Percentiles rank a stretch among this genome's conserved stretches.
These are phyloP conservation scores for Athripsodes cinereus DNA, from an alignment of 2,888 invertebrate species.

Conservation along the genomic window DNA sequence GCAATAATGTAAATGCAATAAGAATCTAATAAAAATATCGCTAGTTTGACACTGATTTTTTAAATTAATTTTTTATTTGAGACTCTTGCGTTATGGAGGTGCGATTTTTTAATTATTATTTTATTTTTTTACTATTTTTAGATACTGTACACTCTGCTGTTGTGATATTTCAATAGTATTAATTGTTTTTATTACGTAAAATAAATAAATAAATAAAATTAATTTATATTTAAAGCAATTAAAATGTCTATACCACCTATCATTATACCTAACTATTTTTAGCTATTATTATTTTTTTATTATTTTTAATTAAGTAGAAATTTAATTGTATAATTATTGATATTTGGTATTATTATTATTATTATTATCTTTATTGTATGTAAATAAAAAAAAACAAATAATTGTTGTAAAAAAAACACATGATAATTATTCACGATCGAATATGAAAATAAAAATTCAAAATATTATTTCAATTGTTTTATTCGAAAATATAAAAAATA, in stretches of 20 bases:
- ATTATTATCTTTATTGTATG: background rate
- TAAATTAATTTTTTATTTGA: no score
- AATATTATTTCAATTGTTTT: no score
- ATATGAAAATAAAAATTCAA: no score
- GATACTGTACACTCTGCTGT: background rate
- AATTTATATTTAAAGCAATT: background rate
- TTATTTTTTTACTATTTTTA: no score
- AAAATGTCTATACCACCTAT: background rate
- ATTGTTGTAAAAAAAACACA: background rate
- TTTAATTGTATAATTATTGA: background rate
- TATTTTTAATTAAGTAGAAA: background rate
- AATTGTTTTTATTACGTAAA: background rate
- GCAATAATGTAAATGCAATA: no score
- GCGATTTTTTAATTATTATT: no score
- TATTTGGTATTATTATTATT: background rate
- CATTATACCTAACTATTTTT: background rate
- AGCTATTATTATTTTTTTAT: background rate
- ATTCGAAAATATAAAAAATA: no score
- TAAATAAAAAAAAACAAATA: background rate
- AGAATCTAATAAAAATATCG: no score
- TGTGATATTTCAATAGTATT: background rate
- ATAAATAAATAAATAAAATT: background rate
- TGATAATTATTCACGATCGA: no score
- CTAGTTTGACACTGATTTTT: no score
- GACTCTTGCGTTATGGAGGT: no score